A percentile compares a stretch with the other conserved stretches of the same genome.
Conservation (phyloP, 2,888 invertebrate genomes). For the Xestoiulus laeticollis region DNA sequence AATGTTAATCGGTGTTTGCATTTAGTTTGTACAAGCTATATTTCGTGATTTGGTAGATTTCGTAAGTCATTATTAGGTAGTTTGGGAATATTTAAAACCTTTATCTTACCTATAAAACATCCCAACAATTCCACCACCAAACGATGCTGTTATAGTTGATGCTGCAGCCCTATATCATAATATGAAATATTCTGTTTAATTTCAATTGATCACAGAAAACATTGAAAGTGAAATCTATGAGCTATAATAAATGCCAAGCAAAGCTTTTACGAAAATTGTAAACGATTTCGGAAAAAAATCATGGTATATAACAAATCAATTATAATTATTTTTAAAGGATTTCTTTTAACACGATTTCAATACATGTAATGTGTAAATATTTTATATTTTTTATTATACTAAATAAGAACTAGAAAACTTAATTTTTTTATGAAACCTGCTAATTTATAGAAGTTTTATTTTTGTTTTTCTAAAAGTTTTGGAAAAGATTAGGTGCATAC, state of each 20-base stretch:
- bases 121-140: conserved; percentile 61
- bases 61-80: neutral
- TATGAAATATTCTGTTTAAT: neutral
- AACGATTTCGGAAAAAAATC: no score
- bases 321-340: no score
- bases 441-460: neutral
- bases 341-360: no score
- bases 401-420: neutral
- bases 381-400: neutral
- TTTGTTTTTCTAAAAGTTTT: no score
- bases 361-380: neutral
- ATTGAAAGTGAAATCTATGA: neutral
- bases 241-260: neutral
- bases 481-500: no score
- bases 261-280: no score
- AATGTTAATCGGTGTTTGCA: neutral
- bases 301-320: no score
- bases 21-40: neutral
- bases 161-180: conserved; percentile 48
- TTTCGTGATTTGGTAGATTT: neutral
- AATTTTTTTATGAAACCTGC: no score
- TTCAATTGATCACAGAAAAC: no score
- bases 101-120: conserved; percentile 59
- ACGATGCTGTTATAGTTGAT: conserved; percentile 60
- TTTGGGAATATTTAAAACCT: neutral